A percentile compares a stretch with the other conserved stretches of the same genome.
Evolutionary conservation across 2,797 vertebrate species (phyloP).

Genomic region (Orientallactaga sibirica): DNA sequence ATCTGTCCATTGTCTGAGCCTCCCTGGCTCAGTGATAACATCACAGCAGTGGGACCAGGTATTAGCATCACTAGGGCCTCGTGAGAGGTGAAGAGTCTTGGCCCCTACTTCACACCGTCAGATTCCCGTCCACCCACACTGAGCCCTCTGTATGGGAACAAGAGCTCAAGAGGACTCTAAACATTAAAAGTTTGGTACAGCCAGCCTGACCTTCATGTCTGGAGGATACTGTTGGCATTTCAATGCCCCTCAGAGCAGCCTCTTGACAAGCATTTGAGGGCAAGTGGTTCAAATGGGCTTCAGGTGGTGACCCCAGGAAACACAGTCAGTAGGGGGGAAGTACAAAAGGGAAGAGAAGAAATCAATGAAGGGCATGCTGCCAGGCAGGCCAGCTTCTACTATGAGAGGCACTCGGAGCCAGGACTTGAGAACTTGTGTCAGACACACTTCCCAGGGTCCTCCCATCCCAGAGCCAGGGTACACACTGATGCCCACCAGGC

Average conservation of each 20-base stretch:
- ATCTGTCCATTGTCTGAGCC: neutral
- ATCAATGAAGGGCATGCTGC: neutral
- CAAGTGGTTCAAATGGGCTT: neutral
- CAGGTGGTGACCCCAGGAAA: constrained; percentile 1
- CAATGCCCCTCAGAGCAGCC: neutral
- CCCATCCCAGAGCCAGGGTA: too few species aligned
- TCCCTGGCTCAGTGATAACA: neutral
- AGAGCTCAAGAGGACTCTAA: neutral
- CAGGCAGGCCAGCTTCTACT: neutral
- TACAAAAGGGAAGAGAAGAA: neutral
- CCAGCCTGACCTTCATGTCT: neutral
- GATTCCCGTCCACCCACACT: neutral
- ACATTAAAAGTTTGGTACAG: neutral
- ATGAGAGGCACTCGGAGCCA: neutral
- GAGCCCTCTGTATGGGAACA: neutral
- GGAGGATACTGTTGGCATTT: neutral
- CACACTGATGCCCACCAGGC: neutral
- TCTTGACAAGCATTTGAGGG: neutral
- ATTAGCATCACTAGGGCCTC: neutral
- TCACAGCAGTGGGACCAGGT: neutral
- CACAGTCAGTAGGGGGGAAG: neutral
- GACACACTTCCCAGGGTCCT: neutral
- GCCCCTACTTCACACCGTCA: neutral
- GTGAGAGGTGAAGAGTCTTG: neutral
- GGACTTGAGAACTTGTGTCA: neutral